Base-by-base conservation (phyloP, 2,888 invertebrate species). In the Drosophila planitibia region DNA sequence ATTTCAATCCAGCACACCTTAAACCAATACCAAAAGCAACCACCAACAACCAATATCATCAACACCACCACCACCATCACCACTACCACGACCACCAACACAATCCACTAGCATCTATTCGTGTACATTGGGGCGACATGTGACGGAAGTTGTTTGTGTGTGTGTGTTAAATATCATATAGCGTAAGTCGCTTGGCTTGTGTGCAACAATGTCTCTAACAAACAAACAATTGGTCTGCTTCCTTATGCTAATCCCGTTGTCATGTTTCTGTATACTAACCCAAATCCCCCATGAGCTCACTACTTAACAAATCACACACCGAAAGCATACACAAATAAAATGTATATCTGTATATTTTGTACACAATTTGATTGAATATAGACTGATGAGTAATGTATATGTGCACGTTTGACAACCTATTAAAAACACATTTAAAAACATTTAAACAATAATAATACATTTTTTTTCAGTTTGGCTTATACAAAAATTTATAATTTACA, bases 171-270 rank as follows among this genome's bases (percentile, higher is more conserved):
- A 47, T 47, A 47, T 72, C 83, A 75, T 69, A 64, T 70, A 83
- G 86, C 78, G 90, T 90, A 90, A 85, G 84, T 85, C 83, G 77
- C 85, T 72, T 80, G 85, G 74, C 74, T 73, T 71, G 76, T 82
- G 69, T 83, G 66, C 73, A 58, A 60, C 51, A 61, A 47, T 67
- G 66, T 72, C 58, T 59, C 55, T 78, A 81, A 78, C 58, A 52
- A 51, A 37, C 12, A 35, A 70, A 58, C n/a, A n/a, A 63, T 70
- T 74, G 59, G 53, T 28, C 57, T 51, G 54, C 35, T 54, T 33
- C 52, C 28, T 25, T 25, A 52, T 51, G 54, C 44, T 81, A 80
- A 78, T 81, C 53, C 67, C 59, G 53, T 57, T 39, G 52, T 30
- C 54, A 59, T 55, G 32, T 75, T 28, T 54, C 61, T 63, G 44